Base-by-base conservation (phyloP, 1,140 invertebrate genomes). In the Saccostrea echinata region DNA sequence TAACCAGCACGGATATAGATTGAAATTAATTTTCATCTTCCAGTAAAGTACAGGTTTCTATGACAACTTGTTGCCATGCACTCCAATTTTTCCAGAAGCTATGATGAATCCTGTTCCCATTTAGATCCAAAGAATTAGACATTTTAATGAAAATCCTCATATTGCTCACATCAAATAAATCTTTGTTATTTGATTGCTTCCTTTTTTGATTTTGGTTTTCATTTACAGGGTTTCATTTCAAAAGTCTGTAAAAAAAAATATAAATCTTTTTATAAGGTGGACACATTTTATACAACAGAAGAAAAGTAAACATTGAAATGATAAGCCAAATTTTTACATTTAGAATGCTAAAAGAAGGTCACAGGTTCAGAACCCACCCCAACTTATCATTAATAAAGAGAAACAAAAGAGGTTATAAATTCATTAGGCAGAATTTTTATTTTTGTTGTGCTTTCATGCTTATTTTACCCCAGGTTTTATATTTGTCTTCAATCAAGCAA, bases 1-100 rank as follows among this genome's bases (percentile, higher is more conserved):
- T 33, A 76, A 76, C 68, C 68, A 3, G 24, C 68, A 35, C 27
- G 27, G 68, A 33, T 16, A 76, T 24, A 33, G 30, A 76, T 76
- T 76, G 68, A 76, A 76, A 76, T 76, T 76, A 76, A 76, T 76
- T 76, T 76, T 76, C 68, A 76, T 76, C 43, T 76, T 76, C 68
- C 27, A 76, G 24, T 27, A 76, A 30, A 76, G 27, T 76, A 16
- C 11, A 27, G 16, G 68, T 76, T 76, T 76, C 68, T 76, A 76
- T 76, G 68, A 76, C 68, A 76, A 76, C 68, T 8, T 76, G 16
- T 76, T 64, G 18, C 21, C 12, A 21, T 61, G 55, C n/a, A 21
- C 55, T 61, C 18, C 13, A 43, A n/a, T 30, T 76, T 33, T 30
- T 30, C 30, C 64, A 21, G 57, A 64, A 24, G 21, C 57, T 64